Conservation (phyloP, 2,113 vertebrate genomes). For the Meleagris gallopavo region DNA sequence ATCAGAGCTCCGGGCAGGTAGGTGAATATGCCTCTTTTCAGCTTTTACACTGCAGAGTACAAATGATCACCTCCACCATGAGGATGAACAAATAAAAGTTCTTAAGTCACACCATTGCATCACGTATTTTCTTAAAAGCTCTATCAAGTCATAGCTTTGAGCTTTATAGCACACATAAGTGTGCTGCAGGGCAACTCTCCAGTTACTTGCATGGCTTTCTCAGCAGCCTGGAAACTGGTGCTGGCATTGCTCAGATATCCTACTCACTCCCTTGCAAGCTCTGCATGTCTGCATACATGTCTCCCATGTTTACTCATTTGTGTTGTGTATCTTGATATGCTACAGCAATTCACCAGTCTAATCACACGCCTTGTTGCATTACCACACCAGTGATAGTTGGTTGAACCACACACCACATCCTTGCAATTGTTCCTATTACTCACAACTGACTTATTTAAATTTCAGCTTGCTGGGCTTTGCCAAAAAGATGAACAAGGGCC, state of each 20-base stretch:
- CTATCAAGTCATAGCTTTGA: not conserved
- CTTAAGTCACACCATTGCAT: not conserved
- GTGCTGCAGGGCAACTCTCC: not conserved
- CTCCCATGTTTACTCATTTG: not conserved
- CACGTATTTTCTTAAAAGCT: slow-evolving; percentile 12
- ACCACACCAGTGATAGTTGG: slow-evolving; percentile 68
- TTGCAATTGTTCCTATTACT: slow-evolving; percentile 70
- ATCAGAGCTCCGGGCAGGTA: not conserved
- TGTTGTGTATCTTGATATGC: slow-evolving; percentile 41
- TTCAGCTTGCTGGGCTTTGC: slow-evolving; percentile 42
- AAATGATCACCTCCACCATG: not conserved
- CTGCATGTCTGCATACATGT: not conserved
- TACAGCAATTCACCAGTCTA: slow-evolving; percentile 62
- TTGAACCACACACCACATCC: slow-evolving; percentile 74
- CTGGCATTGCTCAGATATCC: not conserved
- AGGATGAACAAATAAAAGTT: not conserved
- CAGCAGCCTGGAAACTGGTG: not conserved
- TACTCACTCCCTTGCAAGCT: not conserved
- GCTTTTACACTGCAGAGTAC: not conserved
- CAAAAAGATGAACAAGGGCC: slow-evolving; percentile 55
- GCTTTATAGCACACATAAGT: not conserved
- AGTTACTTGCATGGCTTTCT: not conserved
- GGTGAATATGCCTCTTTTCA: not conserved
- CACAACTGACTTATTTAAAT: slow-evolving; percentile 63
- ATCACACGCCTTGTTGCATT: slow-evolving; percentile 65